phyloP scores from a whole-genome alignment of 2,797 vertebrate genomes.

The Glyptemys insculpta region DNA sequence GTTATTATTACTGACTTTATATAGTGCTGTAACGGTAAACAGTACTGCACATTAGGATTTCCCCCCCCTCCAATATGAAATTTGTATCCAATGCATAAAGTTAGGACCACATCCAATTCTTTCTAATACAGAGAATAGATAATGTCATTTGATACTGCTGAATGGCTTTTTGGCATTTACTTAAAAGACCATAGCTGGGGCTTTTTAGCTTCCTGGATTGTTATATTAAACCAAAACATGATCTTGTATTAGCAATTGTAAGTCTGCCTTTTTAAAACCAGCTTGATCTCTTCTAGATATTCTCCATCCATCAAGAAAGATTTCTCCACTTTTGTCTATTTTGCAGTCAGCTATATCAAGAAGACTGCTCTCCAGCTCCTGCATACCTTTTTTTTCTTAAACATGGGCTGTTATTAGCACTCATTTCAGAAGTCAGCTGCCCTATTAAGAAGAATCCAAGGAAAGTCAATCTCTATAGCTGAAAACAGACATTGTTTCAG shows the following conservation, averaged over 20 bases:
- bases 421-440: not conserved
- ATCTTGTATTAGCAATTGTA: conserved; percentile 32
- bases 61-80: not conserved
- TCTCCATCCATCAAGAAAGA: not conserved
- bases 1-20: not conserved
- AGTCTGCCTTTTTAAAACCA: conserved; percentile 39
- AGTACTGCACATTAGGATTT: not conserved
- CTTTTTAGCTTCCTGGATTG: conserved; percentile 36
- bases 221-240: conserved; percentile 54
- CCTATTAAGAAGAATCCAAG: not conserved
- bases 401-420: not conserved
- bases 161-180: conserved; percentile 30
- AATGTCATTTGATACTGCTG: conserved; percentile 11
- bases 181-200: conserved; percentile 30
- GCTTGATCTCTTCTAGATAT: not conserved
- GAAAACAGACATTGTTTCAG: not conserved
- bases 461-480: not conserved
- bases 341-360: not conserved
- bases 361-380: not conserved
- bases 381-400: not conserved
- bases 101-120: conserved; percentile 10
- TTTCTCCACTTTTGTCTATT: not conserved
- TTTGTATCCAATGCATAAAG: not conserved
- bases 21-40: not conserved
- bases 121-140: conserved; percentile 27